Base-by-base conservation (phyloP, 2,888 invertebrate genomes). In the Hyposoter dolosus region DNA sequence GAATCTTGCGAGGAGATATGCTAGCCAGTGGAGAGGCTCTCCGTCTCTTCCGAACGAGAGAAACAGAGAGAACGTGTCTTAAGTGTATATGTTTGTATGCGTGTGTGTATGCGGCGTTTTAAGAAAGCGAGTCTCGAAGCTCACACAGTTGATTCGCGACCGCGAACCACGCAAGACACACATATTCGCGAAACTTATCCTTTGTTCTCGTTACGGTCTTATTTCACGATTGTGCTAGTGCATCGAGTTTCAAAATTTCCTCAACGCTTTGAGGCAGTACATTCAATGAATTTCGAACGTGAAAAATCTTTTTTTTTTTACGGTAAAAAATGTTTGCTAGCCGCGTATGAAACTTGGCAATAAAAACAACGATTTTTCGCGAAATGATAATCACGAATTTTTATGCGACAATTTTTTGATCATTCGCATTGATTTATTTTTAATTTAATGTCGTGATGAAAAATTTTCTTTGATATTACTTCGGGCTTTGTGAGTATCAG, bases 141-240 rank as follows among this genome's bases (percentile, higher is more conserved):
- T 88, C 89, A 91, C 90, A 90, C 92, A 92, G 92, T 93, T 88
- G 90, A 92, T 91, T 92, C 92, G 93, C 92, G 93, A 90, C 92
- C 91, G 92, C 90, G 92, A 93, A 85, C 90, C 92, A 88, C 90
- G 91, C 91, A 91, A 89, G 91, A 91, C 83, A 82, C 71, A 69
- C 68, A 66, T 78, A 65, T 83, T 74, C 72, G 69, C 68, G 71
- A 76, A 77, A 77, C 53, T 86, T 83, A 68, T 83, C 76, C 75
- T 81, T 69, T 60, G 60, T 78, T 74, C 78, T 68, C 66, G 75
- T 10, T 47, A 63, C 56, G 60, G 77, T 50, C 53, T 50, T 15
- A 53, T 53, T 66, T 53, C 50, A 35, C 23, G 40, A 23, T 23
- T 35, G 66, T 19, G 12, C 40, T 40, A 40, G 50, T 77, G 66